Conservation (phyloP, 2,797 vertebrate genomes). For the Ceryle rudis region DNA sequence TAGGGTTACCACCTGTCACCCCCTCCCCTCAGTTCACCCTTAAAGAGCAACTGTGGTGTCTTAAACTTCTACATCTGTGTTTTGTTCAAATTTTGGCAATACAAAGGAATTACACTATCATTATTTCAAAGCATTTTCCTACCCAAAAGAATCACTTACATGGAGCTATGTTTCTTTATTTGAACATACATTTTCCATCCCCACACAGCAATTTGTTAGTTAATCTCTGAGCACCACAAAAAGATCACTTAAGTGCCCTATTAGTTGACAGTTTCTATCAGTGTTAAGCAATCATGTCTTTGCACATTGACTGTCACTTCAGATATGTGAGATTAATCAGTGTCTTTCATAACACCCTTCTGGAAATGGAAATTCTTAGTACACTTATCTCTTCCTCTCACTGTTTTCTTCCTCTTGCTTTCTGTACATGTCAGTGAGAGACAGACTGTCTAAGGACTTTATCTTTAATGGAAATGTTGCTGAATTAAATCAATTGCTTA, state of each 20-base stretch:
- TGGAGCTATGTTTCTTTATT: neutral
- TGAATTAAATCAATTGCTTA: slow-evolving; percentile 55
- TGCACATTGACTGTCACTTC: slow-evolving; percentile 27
- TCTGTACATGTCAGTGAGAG: neutral
- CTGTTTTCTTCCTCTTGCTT: neutral
- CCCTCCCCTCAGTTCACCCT: too few species aligned
- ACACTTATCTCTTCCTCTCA: slow-evolving; percentile 28
- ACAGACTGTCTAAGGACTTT: slow-evolving; percentile 15
- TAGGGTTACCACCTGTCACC: too few species aligned
- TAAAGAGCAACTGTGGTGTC: neutral
- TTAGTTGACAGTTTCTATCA: neutral
- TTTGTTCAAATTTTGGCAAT: neutral
- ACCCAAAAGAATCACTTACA: neutral
- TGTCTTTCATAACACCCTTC: slow-evolving; percentile 1
- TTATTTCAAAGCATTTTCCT: neutral
- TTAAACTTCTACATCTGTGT: accelerated
- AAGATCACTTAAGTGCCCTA: neutral
- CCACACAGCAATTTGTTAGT: neutral
- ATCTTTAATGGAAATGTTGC: slow-evolving; percentile 29
- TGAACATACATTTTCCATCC: neutral
- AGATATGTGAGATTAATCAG: neutral
- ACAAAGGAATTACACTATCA: neutral
- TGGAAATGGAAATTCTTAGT: slow-evolving; percentile 16
- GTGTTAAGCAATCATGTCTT: neutral
- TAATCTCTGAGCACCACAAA: neutral